Percentiles rank a stretch among this genome's conserved stretches.
These are phyloP conservation scores for Polia nebulosa DNA, from an alignment of 2,888 invertebrate species.

Conservation along the genomic window DNA sequence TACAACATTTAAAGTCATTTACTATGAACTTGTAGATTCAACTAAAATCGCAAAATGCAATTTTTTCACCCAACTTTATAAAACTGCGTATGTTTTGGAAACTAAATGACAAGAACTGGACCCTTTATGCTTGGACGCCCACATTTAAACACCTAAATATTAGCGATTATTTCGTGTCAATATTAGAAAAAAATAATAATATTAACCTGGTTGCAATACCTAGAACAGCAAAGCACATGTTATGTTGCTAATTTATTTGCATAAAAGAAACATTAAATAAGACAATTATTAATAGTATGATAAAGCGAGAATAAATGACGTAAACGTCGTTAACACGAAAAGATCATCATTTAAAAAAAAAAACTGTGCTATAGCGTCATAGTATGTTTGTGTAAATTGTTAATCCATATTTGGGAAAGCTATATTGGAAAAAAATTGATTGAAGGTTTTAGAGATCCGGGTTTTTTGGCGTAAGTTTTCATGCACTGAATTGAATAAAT, in stretches of 20 bases:
- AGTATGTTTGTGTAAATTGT: slow-evolving; percentile 6
- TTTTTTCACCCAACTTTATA: too few species aligned
- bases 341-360: not conserved
- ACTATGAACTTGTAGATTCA: too few species aligned
- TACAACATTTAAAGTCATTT: too few species aligned
- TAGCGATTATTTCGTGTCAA: too few species aligned
- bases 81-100: too few species aligned
- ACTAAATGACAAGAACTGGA: too few species aligned
- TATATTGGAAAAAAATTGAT: not conserved
- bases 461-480: not conserved
- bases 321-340: not conserved
- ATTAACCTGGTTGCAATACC: not conserved
- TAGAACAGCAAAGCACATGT: not conserved
- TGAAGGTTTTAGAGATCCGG: slow-evolving; percentile 4
- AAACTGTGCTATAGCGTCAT: slow-evolving; percentile 2
- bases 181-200: not conserved
- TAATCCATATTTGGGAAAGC: slow-evolving; percentile 9
- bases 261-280: not conserved
- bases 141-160: too few species aligned
- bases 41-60: too few species aligned
- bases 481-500: too few species aligned
- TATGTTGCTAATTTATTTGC: not conserved
- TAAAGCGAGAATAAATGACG: slow-evolving; percentile 7
- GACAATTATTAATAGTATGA: slow-evolving; percentile 1
- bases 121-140: too few species aligned